These are phyloP conservation scores for Galleria mellonella DNA, from an alignment of 1,140 invertebrate species.

Conservation along the genomic window DNA sequence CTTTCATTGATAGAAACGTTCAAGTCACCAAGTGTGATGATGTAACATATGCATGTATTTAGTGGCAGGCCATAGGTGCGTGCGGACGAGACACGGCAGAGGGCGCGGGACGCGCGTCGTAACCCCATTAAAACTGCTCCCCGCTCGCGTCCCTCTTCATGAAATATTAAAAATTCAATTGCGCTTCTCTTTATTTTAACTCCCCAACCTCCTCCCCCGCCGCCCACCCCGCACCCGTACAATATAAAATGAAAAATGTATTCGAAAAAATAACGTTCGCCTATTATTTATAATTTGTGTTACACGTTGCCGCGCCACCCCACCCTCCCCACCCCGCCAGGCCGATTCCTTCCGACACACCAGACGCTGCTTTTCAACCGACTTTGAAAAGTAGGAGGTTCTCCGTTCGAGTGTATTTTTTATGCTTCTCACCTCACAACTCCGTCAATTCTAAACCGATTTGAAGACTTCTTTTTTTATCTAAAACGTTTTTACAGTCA, in stretches of 20 bases:
- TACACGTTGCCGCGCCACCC: slow-evolving; percentile 31
- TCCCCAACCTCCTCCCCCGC: slow-evolving; percentile 47
- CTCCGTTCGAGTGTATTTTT: too few relatives aligned
- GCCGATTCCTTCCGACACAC: not conserved
- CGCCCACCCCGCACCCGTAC: slow-evolving; percentile 35
- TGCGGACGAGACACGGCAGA: not conserved
- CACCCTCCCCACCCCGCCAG: slow-evolving; percentile 10
- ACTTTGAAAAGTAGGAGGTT: too few relatives aligned
- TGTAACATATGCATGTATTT: too few relatives aligned
- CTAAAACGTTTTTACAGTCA: too few relatives aligned
- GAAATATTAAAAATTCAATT: slow-evolving; percentile 77
- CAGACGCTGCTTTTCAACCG: too few relatives aligned
- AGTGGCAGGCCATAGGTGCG: too few relatives aligned
- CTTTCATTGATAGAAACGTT: too few relatives aligned
- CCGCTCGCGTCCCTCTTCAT: slow-evolving; percentile 64
- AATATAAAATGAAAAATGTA: slow-evolving; percentile 75
- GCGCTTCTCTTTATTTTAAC: slow-evolving; percentile 75
- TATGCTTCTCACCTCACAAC: too few relatives aligned
- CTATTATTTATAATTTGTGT: slow-evolving; percentile 74
- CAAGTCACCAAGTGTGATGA: too few relatives aligned
- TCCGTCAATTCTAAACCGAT: too few relatives aligned
- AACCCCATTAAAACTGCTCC: slow-evolving; percentile 70
- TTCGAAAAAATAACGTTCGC: slow-evolving; percentile 70
- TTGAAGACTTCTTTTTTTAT: too few relatives aligned
- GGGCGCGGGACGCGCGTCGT: slow-evolving; percentile 10